Evolutionary conservation across 2,113 vertebrate species (phyloP), one percentile per base, ranked within the genome.

Genomic region (Hylia prasina): DNA sequence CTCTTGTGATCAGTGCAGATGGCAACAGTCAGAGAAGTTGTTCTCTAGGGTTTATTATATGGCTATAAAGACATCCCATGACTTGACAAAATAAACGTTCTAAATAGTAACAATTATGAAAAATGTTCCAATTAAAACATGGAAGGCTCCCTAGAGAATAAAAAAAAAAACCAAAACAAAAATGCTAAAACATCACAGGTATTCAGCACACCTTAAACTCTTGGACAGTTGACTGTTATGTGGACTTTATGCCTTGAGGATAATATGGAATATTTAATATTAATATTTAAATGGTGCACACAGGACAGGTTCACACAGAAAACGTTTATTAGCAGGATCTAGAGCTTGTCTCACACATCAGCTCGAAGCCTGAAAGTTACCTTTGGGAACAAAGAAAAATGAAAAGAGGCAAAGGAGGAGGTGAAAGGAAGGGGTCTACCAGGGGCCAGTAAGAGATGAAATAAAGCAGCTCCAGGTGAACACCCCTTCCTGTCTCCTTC

Each of bases 21-120:
- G 98, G 98, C 95, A 97, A 96, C 88, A 98, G 98, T 96, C 97
- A 97, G 93, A 97, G 95, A 95, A 97, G 95, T 97, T 97, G 97
- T 97, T 98, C 97, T 98, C 98, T 56, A 95, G 97, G 97, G 98
- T 96, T 98, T 97, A 98, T 98, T 98, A 97, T 96, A 96, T 58
- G 83, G 95, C 97, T 96, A 98, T 98, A 98, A 98, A 98, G 97
- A 97, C 96, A 97, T 97, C 93, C 91, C 76, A 66, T 81, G 96
- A 96, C 96, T 97, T 98, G 97, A 98, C 97, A 98, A 97, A 97
- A 96, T 97, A 97, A 98, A 98, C 7, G 63, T 95, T 91, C 93
- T 98, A 96, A 98, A 98, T 95, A 96, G 97, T 93, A 96, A 96
- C 94, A 97, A 98, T 98, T 97, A 98, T 97, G 97, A 96, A 96